Conservation (phyloP, 2,888 invertebrate genomes). For the Toxonevra muliebris region DNA sequence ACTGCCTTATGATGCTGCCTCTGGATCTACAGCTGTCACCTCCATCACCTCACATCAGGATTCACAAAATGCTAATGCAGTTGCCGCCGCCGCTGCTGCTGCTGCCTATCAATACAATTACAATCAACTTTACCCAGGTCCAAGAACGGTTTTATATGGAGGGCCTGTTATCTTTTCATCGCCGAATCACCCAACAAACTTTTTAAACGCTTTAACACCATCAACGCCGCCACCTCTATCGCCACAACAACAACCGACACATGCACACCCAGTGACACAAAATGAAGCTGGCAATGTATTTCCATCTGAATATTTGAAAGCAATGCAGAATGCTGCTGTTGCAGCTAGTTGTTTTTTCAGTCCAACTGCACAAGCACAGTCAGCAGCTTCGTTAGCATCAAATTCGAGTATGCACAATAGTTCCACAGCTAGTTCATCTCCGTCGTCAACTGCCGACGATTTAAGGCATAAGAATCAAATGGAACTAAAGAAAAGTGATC, state of each 20-base stretch:
- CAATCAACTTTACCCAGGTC: conserved; percentile 44
- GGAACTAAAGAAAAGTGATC: conserved; percentile 27
- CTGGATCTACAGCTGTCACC: conserved; percentile 36
- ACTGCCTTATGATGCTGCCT: conserved; percentile 31
- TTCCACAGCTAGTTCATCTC: not conserved
- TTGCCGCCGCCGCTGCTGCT: conserved; percentile 46
- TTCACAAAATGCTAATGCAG: conserved; percentile 38
- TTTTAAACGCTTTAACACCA: conserved; percentile 6
- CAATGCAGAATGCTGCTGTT: conserved; percentile 16
- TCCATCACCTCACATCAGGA: conserved; percentile 19
- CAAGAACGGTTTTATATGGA: conserved; percentile 22
- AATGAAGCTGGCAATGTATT: conserved; percentile 10
- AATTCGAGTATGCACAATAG: conserved; percentile 8
- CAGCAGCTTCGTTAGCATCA: conserved; percentile 10
- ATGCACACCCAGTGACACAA: conserved; percentile 6
- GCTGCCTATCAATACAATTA: conserved; percentile 51
- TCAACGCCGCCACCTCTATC: conserved; percentile 8
- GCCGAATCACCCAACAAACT: conserved; percentile 15
- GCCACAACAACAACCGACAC: conserved; percentile 4
- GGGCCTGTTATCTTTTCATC: conserved; percentile 24
- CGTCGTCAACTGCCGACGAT: conserved; percentile 25
- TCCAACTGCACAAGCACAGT: conserved; percentile 2
- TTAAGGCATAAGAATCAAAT: conserved; percentile 17
- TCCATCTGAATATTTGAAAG: conserved; percentile 23
- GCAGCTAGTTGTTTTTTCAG: conserved; percentile 7